Base-by-base conservation (phyloP, 2,888 invertebrate genomes). In the Latrodectus elegans region DNA sequence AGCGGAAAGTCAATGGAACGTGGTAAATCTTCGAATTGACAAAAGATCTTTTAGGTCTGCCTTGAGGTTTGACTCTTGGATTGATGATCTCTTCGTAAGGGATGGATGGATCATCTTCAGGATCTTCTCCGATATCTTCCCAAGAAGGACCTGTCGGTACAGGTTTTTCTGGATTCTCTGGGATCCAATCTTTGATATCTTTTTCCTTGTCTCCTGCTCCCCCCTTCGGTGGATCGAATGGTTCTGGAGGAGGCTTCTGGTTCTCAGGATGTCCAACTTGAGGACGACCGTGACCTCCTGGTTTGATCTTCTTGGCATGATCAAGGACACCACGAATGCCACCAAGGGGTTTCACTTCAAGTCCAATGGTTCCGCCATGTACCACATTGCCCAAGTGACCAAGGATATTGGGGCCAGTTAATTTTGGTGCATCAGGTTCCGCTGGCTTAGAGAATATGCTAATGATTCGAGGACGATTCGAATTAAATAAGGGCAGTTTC, bases 41-140 rank as follows among this genome's bases (percentile, higher is more conserved):
- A 17, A 65, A 77, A 0, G 55, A 12, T 14, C 76, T 81, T 67
- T 75, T 81, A 11, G 76, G 67, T 15, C 80, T 76, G 38, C 4
- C 6, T 38, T 38, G 38, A 11, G 60, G 60, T 17, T 17, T 52
- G 10, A 67, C 3, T 6, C 86, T 55, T 8, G 86, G 86, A 15
- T 76, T 60, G 10, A 84, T 84, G 52, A 84, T 65, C 17, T 78
- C 84, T n/a, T 84, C 84, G n/a, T 72, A 72, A 1, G 72, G 53
- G 26, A 77, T 15, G 8, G 60, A 65, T 9, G 53, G 22, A 15
- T 80, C 67, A 4, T 14, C 60, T 11, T 81, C 86, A 14, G 38
- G 55, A 1, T 70, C 65, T 65, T 86, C 86, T 6, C 81, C 81
- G 65, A 86, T 81, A 15, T 81, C 86, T 53, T 81, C 86, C 86